These are phyloP conservation scores for Camelus dromedarius DNA, from an alignment of 2,113 vertebrate genomes.

Conservation along the genomic window DNA sequence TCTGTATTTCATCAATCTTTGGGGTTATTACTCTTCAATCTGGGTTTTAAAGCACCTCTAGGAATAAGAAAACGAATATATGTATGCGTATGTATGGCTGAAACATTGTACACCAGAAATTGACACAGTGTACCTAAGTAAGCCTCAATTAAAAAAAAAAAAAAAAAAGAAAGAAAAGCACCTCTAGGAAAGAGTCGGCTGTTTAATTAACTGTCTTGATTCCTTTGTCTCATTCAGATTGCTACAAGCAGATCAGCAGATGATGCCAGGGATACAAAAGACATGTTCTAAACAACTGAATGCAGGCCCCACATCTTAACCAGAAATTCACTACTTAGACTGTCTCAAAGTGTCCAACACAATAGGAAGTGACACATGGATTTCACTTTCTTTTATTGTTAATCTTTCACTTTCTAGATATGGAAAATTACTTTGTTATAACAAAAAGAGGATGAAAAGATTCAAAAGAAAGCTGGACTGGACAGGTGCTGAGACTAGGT, in stretches of 20 bases:
- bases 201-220: slow-evolving; percentile 74
- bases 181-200: slow-evolving; percentile 62
- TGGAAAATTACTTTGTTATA: background rate
- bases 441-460: slow-evolving; percentile 6
- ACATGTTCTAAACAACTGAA: background rate
- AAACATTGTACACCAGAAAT: too few relatives aligned
- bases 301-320: too few relatives aligned
- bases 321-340: background rate
- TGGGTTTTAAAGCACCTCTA: slow-evolving; percentile 63
- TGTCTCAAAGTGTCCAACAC: background rate
- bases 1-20: slow-evolving; percentile 69
- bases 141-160: too few relatives aligned
- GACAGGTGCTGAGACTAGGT: background rate
- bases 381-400: background rate
- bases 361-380: background rate
- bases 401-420: background rate
- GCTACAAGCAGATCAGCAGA: slow-evolving; percentile 21
- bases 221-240: slow-evolving; percentile 57
- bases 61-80: background rate
- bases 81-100: too few relatives aligned
- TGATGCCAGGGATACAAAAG: slow-evolving; percentile 60
- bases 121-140: too few relatives aligned
- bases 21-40: slow-evolving; percentile 66
- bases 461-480: background rate
- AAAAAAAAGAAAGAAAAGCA: background rate